Evolutionary conservation across 2,888 invertebrate genomes (phyloP).

Genomic region (Ethmia dodecea): DNA sequence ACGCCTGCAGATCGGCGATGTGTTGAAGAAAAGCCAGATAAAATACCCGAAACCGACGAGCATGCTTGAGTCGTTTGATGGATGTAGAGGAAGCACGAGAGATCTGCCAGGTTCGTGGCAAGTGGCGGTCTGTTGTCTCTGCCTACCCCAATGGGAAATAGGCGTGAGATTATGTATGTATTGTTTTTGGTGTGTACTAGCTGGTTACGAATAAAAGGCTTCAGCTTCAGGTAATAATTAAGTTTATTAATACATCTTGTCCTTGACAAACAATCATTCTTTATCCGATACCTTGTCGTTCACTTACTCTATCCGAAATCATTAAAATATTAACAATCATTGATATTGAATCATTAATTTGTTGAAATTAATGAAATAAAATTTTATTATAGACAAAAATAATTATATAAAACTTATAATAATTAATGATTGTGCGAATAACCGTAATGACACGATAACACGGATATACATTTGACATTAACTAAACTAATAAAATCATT

Average conservation of each 20-base stretch:
- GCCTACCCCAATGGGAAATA: no score
- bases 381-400: conserved; percentile 15
- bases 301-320: conserved; percentile 13
- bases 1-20: no score
- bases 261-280: conserved; percentile 29
- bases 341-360: background rate
- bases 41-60: no score
- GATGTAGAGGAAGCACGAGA: no score
- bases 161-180: no score
- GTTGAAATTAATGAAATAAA: background rate
- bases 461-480: conserved; percentile 34
- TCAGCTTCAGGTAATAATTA: conserved; percentile 43
- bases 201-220: conserved; percentile 72
- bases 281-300: conserved; percentile 23
- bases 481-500: conserved; percentile 46
- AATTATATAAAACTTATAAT: conserved; percentile 23
- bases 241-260: conserved; percentile 45
- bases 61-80: no score
- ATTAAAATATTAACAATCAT: conserved; percentile 4
- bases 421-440: conserved; percentile 49
- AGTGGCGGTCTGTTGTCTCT: no score
- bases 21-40: no score
- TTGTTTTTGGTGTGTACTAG: no score
- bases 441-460: conserved; percentile 33
- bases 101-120: no score